These are phyloP conservation scores for Zelostemma sp. DNA, from an alignment of 1,140 invertebrate genomes.

Conservation along the genomic window DNA sequence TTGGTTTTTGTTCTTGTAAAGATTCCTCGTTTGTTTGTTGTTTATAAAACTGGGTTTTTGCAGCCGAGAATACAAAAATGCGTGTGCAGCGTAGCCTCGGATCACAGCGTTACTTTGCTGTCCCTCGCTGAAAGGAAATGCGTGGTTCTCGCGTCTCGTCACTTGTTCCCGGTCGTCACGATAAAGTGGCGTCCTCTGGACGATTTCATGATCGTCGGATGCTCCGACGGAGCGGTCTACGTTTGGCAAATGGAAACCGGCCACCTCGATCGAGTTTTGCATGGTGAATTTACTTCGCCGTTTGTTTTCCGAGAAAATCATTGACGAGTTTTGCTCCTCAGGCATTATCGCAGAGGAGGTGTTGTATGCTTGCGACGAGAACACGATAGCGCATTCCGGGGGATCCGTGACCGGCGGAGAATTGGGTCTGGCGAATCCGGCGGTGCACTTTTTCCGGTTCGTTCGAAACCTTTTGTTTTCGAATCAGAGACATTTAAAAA, in stretches of 20 bases:
- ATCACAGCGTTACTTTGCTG: conserved; percentile 96
- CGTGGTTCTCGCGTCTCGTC: conserved; percentile 93
- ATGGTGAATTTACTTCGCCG: conserved; percentile 72
- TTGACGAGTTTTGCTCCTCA: conserved; percentile 42
- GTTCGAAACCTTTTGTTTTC: conserved; percentile 12
- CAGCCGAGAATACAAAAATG: conserved; percentile 94
- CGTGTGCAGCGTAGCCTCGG: conserved; percentile 96
- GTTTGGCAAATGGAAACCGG: conserved; percentile 99
- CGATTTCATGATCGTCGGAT: conserved; percentile 98
- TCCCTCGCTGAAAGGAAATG: conserved; percentile 95
- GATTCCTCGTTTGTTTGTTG: neutral
- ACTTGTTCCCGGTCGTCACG: conserved; percentile 94
- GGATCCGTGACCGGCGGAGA: conserved; percentile 75
- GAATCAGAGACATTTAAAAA: no score
- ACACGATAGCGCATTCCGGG: conserved; percentile 73
- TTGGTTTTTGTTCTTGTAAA: conserved; percentile 52
- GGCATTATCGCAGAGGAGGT: conserved; percentile 97
- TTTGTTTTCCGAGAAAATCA: neutral
- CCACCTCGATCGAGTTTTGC: conserved; percentile 94
- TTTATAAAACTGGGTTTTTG: conserved; percentile 30
- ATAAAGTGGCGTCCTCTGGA: conserved; percentile 98
- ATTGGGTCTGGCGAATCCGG: conserved; percentile 89
- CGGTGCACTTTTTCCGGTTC: conserved; percentile 91
- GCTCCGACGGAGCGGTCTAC: conserved; percentile 97
- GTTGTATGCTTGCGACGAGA: conserved; percentile 94